Evolutionary conservation across 2,113 vertebrate species (phyloP), one percentile per base, ranked within the genome.

Genomic region (Callionymus lyra): DNA sequence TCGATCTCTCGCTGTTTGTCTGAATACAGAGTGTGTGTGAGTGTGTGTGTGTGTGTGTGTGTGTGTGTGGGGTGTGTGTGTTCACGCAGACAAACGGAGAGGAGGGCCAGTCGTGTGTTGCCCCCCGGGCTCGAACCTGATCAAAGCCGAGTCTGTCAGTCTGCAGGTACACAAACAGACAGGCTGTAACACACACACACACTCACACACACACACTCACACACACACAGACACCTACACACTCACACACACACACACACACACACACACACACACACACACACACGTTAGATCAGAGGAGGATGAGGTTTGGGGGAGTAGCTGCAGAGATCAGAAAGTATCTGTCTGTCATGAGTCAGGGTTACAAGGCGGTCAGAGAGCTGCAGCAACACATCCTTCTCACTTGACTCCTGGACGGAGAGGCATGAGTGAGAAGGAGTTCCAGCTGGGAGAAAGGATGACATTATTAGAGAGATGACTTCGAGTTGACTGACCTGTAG

Each of bases 141-240:
- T 82, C 77, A 80, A 80, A 82, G 77, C 49, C 1, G 43, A 59
- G 62, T 67, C 68, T 77, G 72, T 78, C 68, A 66, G 71, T 60
- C 52, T 60, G 55, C 64, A 70, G 60, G 65, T 64, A 79, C 71
- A 74, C 70, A 79, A 72, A 65, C 70, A 73, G 56, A 39, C 48
- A 50, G 57, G 27, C 53, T 45, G 59, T 52, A 54, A 53, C 14
- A n/a, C n/a, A n/a, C n/a, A n/a, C n/a, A n/a, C n/a, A n/a, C n/a
- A n/a, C n/a, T n/a, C n/a, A n/a, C n/a, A n/a, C n/a, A n/a, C n/a
- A n/a, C n/a, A n/a, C n/a, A n/a, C n/a, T n/a, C n/a, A n/a, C n/a
- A n/a, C n/a, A n/a, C n/a, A n/a, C n/a, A n/a, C n/a, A n/a, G n/a
- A n/a, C n/a, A n/a, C n/a, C n/a, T n/a, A n/a, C n/a, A n/a, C n/a